Conservation (phyloP, 2,888 invertebrate species). For the Lithophane leautieri region DNA sequence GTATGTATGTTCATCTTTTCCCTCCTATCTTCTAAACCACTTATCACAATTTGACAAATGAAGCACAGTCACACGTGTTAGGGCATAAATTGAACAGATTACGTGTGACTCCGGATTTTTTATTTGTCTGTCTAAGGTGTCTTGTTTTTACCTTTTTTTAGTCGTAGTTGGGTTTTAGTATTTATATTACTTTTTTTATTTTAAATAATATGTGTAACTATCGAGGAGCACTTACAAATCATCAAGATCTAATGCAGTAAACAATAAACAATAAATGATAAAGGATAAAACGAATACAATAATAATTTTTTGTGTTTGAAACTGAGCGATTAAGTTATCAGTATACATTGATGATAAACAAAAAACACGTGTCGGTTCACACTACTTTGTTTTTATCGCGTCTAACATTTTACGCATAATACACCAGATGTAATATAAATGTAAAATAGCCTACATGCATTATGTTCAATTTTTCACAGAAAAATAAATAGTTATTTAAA, state of each 20-base stretch:
- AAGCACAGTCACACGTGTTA: no score
- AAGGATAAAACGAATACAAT: constrained; percentile 26
- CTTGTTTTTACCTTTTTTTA: no score
- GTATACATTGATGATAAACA: constrained; percentile 30
- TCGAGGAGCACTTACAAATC: constrained; percentile 5
- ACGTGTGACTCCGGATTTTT: no score
- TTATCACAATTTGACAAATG: no score
- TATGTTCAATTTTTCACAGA: not conserved
- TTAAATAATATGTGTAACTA: no score
- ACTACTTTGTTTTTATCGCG: constrained; percentile 13
- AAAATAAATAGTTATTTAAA: not conserved
- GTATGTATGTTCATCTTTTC: no score
- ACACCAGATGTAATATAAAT: not conserved
- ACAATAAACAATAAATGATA: constrained; percentile 27
- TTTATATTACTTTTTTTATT: no score
- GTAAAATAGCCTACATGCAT: not conserved
- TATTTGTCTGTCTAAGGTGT: no score
- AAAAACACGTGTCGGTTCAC: constrained; percentile 23
- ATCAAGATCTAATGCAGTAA: constrained; percentile 4
- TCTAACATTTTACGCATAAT: not conserved
- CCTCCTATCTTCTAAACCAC: no score
- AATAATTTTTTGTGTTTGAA: constrained; percentile 23
- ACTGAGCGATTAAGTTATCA: constrained; percentile 17
- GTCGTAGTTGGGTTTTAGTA: no score
- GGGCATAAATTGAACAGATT: no score